phyloP scores from a whole-genome alignment of 35 echinoderm and acorn worm species.

The Apostichopus parvimensis region DNA sequence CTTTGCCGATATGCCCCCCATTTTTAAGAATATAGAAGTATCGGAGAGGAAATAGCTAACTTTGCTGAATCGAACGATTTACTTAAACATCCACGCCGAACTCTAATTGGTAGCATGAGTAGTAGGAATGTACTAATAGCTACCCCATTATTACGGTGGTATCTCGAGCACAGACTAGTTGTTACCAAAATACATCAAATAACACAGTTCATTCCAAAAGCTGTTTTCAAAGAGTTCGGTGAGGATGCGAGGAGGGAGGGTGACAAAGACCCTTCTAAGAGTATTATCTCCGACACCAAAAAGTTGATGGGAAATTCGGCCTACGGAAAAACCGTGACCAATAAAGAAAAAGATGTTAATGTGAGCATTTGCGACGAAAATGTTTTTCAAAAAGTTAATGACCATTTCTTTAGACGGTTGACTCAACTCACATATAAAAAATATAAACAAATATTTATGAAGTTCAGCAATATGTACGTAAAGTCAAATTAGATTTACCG shows the following conservation, averaged over 20 bases:
- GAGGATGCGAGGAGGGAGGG: conserved; percentile 39
- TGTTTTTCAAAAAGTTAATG: conserved; percentile 27
- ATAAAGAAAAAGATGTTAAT: conserved; percentile 51
- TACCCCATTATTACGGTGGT: conserved; percentile 12
- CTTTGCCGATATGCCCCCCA: conserved; percentile 46
- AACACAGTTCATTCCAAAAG: conserved; percentile 39
- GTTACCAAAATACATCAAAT: conserved; percentile 44
- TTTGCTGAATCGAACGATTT: neutral
- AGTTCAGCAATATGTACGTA: conserved; percentile 27
- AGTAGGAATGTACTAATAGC: conserved; percentile 32
- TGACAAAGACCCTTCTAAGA: conserved; percentile 57
- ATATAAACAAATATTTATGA: conserved; percentile 34
- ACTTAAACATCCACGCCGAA: conserved; percentile 7
- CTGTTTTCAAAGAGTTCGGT: conserved; percentile 45
- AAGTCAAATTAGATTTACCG: conserved; percentile 50
- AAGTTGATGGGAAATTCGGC: conserved; percentile 62
- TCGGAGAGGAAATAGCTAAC: conserved; percentile 36
- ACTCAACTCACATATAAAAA: neutral
- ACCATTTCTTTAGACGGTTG: conserved; percentile 42
- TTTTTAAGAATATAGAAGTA: conserved; percentile 54
- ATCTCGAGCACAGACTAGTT: neutral
- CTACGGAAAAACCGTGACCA: conserved; percentile 63
- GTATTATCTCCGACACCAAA: conserved; percentile 68
- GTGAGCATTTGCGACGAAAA: conserved; percentile 16
- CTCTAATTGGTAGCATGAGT: conserved; percentile 51